Evolutionary conservation across 1,140 invertebrate species (phyloP).

Genomic region (honey bee (Apis mellifera)): Amel_HAv3.1 CM009937.2:9122501-9123000

Average conservation of each 20-base stretch:
- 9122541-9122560: slow-evolving; percentile 30
- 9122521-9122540: background rate
- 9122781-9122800: background rate
- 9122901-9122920: background rate
- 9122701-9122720: slow-evolving; percentile 68
- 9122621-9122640: slow-evolving; percentile 32
- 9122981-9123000: background rate
- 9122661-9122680: slow-evolving; percentile 71
- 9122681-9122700: slow-evolving; percentile 76
- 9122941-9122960: background rate
- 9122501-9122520: background rate
- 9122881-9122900: slow-evolving; percentile 11
- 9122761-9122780: slow-evolving; percentile 43
- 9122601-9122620: slow-evolving; percentile 64
- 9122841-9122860: slow-evolving; percentile 33
- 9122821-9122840: slow-evolving; percentile 42
- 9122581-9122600: slow-evolving; percentile 67
- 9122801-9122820: slow-evolving; percentile 37
- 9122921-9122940: slow-evolving; percentile 8
- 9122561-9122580: slow-evolving; percentile 32
- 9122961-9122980: too few species aligned
- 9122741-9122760: slow-evolving; percentile 58
- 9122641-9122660: slow-evolving; percentile 59
- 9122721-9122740: slow-evolving; percentile 67
- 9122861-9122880: background rate